These are phyloP conservation scores for Uropetala carovei DNA, from an alignment of 2,888 invertebrate genomes.

Conservation along the genomic window DNA sequence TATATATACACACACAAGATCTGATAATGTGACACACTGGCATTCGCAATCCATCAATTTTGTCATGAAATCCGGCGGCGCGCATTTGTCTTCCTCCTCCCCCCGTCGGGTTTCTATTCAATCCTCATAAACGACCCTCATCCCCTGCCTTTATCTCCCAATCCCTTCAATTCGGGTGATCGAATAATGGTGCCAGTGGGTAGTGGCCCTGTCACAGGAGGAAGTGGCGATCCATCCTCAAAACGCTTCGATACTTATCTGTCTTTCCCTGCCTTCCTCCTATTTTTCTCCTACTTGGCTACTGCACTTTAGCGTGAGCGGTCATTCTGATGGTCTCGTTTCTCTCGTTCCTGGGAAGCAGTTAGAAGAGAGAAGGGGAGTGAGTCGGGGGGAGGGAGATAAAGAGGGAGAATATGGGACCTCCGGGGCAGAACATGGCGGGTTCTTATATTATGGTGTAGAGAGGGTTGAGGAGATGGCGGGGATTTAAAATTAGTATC, in stretches of 20 bases:
- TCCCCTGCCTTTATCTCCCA: not conserved
- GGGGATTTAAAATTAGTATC: conserved; percentile 17
- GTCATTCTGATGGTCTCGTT: not conserved
- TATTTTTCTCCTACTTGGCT: not conserved
- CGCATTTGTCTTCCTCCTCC: not conserved
- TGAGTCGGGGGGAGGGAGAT: not conserved
- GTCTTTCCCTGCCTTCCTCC: not conserved
- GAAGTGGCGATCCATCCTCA: not conserved
- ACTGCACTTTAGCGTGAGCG: not conserved
- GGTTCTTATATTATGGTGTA: not conserved
- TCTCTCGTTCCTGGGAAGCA: not conserved
- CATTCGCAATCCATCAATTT: conserved; percentile 50
- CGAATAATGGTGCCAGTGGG: not conserved
- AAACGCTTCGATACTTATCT: not conserved
- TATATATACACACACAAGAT: no score
- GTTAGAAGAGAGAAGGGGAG: not conserved
- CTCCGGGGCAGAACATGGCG: not conserved
- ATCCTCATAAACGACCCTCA: not conserved
- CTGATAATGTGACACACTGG: conserved; percentile 36
- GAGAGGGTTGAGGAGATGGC: not conserved
- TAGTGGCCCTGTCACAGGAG: not conserved
- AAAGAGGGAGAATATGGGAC: not conserved
- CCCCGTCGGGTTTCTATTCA: not conserved
- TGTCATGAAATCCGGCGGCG: not conserved
- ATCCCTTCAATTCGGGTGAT: not conserved